phyloP scores from a whole-genome alignment of 2,888 invertebrate genomes.

The Hanleya hanleyi region DNA sequence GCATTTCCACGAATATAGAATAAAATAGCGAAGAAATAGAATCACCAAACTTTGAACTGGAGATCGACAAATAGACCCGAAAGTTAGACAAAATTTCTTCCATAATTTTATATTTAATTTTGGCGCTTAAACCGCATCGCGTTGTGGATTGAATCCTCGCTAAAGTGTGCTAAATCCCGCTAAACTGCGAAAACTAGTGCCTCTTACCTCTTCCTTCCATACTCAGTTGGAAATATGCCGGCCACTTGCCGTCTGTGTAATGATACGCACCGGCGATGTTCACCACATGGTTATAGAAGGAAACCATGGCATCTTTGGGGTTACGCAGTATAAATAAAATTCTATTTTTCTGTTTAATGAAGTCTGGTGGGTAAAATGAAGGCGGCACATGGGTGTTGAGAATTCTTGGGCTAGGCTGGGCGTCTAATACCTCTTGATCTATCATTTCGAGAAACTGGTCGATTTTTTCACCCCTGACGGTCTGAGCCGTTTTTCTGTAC shows the following conservation, averaged over 20 bases:
- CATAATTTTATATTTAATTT: too few relatives aligned
- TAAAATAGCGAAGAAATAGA: too few relatives aligned
- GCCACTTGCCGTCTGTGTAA: constrained; percentile 14
- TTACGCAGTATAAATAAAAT: not conserved
- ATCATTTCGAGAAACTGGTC: not conserved
- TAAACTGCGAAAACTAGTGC: too few relatives aligned
- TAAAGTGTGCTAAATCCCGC: too few relatives aligned
- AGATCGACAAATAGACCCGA: too few relatives aligned
- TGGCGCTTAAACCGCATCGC: too few relatives aligned
- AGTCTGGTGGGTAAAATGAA: not conserved
- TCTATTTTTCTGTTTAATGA: not conserved
- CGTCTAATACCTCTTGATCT: not conserved
- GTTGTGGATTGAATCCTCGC: too few relatives aligned
- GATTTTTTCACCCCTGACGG: not conserved
- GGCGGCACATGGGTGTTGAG: constrained; percentile 1
- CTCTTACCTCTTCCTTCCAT: constrained; percentile 16
- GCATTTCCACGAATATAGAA: too few relatives aligned
- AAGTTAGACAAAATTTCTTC: too few relatives aligned
- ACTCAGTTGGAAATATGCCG: constrained; percentile 11
- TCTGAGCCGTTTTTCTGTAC: not conserved
- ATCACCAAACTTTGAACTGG: too few relatives aligned
- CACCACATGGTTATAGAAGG: constrained; percentile 16
- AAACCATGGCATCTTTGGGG: constrained; percentile 22
- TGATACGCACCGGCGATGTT: constrained; percentile 3
- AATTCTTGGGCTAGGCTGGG: not conserved